Base-by-base conservation (phyloP, 2,888 invertebrate species). In the Baccha elongata region DNA sequence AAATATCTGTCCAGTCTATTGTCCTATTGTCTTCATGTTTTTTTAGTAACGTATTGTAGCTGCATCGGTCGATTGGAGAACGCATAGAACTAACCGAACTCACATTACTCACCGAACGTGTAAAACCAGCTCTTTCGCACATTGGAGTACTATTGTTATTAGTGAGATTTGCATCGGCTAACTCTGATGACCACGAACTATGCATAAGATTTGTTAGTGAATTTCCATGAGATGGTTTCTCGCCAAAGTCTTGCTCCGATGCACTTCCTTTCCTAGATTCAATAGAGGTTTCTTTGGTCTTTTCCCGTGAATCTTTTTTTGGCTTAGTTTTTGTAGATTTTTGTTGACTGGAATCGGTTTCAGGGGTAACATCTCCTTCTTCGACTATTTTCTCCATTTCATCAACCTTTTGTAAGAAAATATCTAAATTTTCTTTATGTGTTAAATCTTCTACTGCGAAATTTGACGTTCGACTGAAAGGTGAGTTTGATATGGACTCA, bases 1-100 rank as follows among this genome's bases (percentile, higher is more conserved):
- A 92, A 67, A 96, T 93, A 84, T 95, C 95, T 79, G 93, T 88
- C 89, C 89, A 90, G 52, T 89, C 89, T 0, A 87, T 86, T 40
- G 88, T 87, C 0, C 89, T 87, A 40, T 87, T 89, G 1, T 86
- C 87, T 67, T 90, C 88, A 72, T 91, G 91, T 65, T 89, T 89
- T 0, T 87, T 87, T 8, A 91, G 74, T 65, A 91, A 69, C 0
- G 90, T 87, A 76, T 91, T 88, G 67, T 90, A 91, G 72, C 91
- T 91, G 46, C 88, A 89, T 2, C 88, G 87, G 76, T 90, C 89
- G 2, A 85, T 40, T 4, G 89, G 89, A 0, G 89, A 89, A 13
- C 87, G 88, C 60, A 89, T 35, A 0, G 88, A 87, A 35, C 87
- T 88, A 0, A 85, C 67, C 4, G 88, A 86, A 44, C 89, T 90